These are phyloP conservation scores for Ennomos quercinarius DNA, from an alignment of 2,888 invertebrate genomes.

Conservation along the genomic window DNA sequence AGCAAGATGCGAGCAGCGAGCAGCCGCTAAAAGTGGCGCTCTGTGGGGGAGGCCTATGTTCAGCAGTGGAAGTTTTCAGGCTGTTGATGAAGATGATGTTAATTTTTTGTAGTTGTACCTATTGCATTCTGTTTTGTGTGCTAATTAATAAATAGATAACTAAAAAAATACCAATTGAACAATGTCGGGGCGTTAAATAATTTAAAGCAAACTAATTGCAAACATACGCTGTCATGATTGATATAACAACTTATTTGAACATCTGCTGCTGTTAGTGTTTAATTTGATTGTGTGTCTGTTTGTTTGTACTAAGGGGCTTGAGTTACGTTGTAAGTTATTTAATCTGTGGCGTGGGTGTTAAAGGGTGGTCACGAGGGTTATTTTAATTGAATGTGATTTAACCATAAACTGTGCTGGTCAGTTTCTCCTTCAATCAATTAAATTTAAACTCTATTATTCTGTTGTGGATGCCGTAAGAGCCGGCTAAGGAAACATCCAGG, in stretches of 20 bases:
- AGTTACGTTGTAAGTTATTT: too few species aligned
- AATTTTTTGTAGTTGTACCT: too few species aligned
- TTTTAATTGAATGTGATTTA: conserved; percentile 27
- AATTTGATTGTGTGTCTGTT: conserved; percentile 55
- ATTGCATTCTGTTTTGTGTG: too few species aligned
- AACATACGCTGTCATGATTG: conserved; percentile 59
- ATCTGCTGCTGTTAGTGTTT: conserved; percentile 62
- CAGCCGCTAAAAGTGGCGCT: too few species aligned
- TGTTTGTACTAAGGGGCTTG: conserved; percentile 41
- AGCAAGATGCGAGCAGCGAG: too few species aligned
- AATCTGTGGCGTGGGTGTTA: conserved; percentile 32
- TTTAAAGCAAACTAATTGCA: conserved; percentile 52
- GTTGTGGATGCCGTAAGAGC: not conserved
- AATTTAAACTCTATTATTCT: not conserved
- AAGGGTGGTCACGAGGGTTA: conserved; percentile 42
- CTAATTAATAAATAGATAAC: too few species aligned
- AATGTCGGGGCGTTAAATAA: conserved; percentile 33
- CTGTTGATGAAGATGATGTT: too few species aligned
- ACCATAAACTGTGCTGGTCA: conserved; percentile 4
- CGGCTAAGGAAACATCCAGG: too few species aligned
- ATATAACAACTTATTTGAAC: conserved; percentile 68
- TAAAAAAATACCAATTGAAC: conserved; percentile 12
- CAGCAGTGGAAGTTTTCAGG: too few species aligned
- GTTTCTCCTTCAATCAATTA: not conserved
- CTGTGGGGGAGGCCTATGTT: too few species aligned